phyloP scores from a whole-genome alignment of 2,888 invertebrate genomes.

The Crematogaster levior region DNA sequence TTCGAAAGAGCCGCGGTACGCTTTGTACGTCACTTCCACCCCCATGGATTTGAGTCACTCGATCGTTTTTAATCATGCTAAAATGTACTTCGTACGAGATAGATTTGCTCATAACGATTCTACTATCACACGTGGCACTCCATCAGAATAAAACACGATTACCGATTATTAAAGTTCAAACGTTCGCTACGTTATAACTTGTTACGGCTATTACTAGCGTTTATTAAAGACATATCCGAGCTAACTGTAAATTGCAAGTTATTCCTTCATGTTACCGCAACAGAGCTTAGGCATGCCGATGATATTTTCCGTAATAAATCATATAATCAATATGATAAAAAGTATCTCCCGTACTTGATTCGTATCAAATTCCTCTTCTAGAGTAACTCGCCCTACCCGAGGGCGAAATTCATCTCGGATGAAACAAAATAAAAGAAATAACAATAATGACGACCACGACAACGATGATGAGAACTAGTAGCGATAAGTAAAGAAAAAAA shows the following conservation, averaged over 20 bases:
- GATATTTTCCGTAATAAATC: not conserved
- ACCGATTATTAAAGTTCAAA: not conserved
- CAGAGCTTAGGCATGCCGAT: not conserved
- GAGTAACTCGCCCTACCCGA: not conserved
- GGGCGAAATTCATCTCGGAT: not conserved
- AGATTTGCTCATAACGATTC: not conserved
- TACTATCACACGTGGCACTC: not conserved
- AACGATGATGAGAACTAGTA: conserved; percentile 23
- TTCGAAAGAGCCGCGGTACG: not conserved
- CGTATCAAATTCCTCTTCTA: conserved; percentile 48
- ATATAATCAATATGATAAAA: not conserved
- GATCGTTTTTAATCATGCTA: not conserved
- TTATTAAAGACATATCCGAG: not conserved
- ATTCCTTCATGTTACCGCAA: not conserved
- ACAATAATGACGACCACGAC: conserved; percentile 29
- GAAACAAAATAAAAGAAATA: conserved; percentile 27
- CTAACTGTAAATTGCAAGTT: not conserved
- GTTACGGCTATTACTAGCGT: not conserved
- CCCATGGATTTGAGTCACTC: not conserved
- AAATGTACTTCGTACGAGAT: not conserved
- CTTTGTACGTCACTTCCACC: not conserved
- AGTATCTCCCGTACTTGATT: conserved; percentile 23
- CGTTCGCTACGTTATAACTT: not conserved
- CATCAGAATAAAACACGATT: not conserved
- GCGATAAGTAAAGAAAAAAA: conserved; percentile 31